Evolutionary conservation across 2,888 invertebrate genomes (phyloP).

Genomic region (Drosophila limbata): DNA sequence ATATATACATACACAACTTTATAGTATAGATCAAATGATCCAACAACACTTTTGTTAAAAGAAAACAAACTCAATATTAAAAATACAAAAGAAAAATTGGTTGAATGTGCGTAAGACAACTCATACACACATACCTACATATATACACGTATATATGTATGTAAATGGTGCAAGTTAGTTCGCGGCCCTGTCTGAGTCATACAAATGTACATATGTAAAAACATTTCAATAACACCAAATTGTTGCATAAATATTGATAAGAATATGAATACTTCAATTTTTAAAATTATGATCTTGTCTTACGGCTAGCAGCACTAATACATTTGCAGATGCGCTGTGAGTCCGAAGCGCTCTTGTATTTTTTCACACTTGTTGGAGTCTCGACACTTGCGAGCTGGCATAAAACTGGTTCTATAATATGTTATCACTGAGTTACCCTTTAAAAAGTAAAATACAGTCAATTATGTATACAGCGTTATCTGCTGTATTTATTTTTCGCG

Average conservation of each 20-base stretch:
- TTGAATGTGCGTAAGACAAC: slow-evolving; percentile 20
- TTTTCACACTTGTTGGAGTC: slow-evolving; percentile 40
- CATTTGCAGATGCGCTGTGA: slow-evolving; percentile 53
- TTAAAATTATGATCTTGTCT: slow-evolving; percentile 16
- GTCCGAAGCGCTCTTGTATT: slow-evolving; percentile 22
- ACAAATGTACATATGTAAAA: slow-evolving; percentile 1
- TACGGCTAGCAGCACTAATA: slow-evolving; percentile 29
- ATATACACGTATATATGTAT: slow-evolving; percentile 3
- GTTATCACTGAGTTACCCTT: slow-evolving; percentile 12
- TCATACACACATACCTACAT: slow-evolving; percentile 10
- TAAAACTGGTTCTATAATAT: not conserved
- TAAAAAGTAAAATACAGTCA: not conserved
- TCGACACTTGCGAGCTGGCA: slow-evolving; percentile 21
- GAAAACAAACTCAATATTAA: slow-evolving; percentile 15
- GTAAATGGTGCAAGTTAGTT: slow-evolving; percentile 10
- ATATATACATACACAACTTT: not conserved
- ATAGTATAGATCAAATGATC: not conserved
- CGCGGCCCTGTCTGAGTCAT: slow-evolving; percentile 41
- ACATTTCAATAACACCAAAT: slow-evolving; percentile 3
- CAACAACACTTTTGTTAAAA: not conserved
- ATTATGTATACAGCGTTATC: not conserved
- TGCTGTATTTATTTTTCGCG: slow-evolving; percentile 22
- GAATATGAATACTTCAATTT: slow-evolving; percentile 1
- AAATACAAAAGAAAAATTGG: slow-evolving; percentile 9
- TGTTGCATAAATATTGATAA: not conserved